Evolutionary conservation across 1,140 invertebrate species (phyloP), one percentile per base, ranked within the genome.

Genomic region (Eriocheir sinensis): DNA sequence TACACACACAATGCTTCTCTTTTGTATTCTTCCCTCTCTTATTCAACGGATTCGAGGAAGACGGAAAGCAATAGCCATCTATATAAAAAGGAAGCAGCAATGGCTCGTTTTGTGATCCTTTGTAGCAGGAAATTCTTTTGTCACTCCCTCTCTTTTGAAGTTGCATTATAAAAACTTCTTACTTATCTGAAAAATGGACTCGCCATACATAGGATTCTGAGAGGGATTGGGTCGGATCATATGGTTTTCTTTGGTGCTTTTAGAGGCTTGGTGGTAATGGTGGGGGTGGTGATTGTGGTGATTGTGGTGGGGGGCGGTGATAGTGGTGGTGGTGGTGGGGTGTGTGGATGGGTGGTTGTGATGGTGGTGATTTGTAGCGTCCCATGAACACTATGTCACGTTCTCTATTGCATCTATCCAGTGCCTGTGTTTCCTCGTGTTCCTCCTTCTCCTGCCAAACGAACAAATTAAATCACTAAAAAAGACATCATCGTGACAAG

Each of bases 111-210:
- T 72, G 60, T 72, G 60, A n/a, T 72, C 60, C 8, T 48, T 48
- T n/a, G 27, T 72, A 72, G 6, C 4, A 72, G 27, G 27, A 72
- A 72, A 72, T 72, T n/a, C 21, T 72, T 72, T 72, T 72, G 60
- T 72, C 60, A 72, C 27, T 21, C 21, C 8, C 21, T 21, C n/a
- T 21, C 60, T 72, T n/a, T 72, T 72, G 60, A 72, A 72, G 60
- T 72, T 72, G n/a, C 60, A 72, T 72, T 21, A 72, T n/a, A 72
- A 72, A 72, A 72, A n/a, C n/a, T 72, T n/a, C 3, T 12, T n/a
- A n/a, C n/a, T 72, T 72, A 72, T 72, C 60, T n/a, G 60, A 8
- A n/a, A n/a, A 72, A 72, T 72, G 60, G n/a, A 72, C n/a, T n/a
- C 60, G 6, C 21, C 60, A 4, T n/a, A 72, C 27, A 72, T 72